Conservation (phyloP, 2,797 vertebrate species). For the Chaunax sp. region DNA sequence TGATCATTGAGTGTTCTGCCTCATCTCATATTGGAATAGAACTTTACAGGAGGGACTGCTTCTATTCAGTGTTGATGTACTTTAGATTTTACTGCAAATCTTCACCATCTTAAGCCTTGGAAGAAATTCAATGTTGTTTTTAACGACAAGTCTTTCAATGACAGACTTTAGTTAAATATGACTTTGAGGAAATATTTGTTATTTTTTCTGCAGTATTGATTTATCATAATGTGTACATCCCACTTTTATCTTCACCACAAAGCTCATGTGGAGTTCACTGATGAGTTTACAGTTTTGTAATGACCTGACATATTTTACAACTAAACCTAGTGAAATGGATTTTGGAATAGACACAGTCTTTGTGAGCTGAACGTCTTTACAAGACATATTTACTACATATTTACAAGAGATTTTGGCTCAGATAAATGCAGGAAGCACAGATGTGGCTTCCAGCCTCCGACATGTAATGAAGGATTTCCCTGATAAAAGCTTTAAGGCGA, state of each 20-base stretch:
- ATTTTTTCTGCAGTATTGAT: background rate
- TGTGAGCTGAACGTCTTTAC: too few relatives aligned
- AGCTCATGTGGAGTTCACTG: background rate
- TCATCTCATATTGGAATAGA: background rate
- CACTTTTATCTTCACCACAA: background rate
- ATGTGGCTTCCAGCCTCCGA: background rate
- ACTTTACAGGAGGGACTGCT: too few relatives aligned
- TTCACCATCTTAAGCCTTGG: too few relatives aligned
- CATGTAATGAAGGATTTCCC: background rate
- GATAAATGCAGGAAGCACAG: background rate
- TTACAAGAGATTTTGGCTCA: background rate
- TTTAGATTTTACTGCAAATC: too few relatives aligned
- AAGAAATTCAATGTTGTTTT: too few relatives aligned
- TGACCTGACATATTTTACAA: background rate
- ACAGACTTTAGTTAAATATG: too few relatives aligned
- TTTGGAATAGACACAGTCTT: too few relatives aligned
- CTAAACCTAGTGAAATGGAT: too few relatives aligned
- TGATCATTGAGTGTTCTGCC: background rate
- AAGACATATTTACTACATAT: too few relatives aligned
- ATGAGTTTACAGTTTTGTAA: background rate
- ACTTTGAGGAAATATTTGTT: background rate
- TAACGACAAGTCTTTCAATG: too few relatives aligned
- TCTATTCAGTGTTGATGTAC: too few relatives aligned
- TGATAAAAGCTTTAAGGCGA: background rate
- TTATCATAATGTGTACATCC: too few relatives aligned